Evolutionary conservation across 2,888 invertebrate genomes (phyloP).

Genomic region (Phortica okadai): DNA sequence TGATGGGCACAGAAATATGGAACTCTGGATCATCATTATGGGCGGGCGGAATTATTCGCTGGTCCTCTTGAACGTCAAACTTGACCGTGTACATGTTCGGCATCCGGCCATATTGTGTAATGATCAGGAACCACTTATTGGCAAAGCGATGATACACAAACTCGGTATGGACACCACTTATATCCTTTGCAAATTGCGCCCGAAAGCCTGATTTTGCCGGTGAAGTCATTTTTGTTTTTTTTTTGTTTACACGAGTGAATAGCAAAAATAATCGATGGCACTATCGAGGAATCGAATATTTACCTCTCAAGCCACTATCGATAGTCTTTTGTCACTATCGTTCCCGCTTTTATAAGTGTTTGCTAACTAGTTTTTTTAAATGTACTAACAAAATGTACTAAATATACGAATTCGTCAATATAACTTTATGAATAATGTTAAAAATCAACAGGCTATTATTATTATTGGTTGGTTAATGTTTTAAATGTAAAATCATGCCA

Average conservation of each 20-base stretch:
- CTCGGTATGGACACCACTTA: constrained; percentile 67
- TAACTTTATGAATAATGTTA: too few species aligned
- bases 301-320: too few species aligned
- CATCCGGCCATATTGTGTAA: constrained; percentile 72
- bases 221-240: not conserved
- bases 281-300: too few species aligned
- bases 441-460: too few species aligned
- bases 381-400: too few species aligned
- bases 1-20: constrained; percentile 66
- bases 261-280: not conserved
- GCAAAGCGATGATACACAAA: constrained; percentile 71
- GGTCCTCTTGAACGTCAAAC: constrained; percentile 65
- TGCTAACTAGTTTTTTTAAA: too few species aligned
- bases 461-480: too few species aligned
- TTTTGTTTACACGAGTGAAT: not conserved
- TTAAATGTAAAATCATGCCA: too few species aligned
- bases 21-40: constrained; percentile 58
- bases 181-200: constrained; percentile 60
- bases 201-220: constrained; percentile 58
- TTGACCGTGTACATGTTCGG: constrained; percentile 69
- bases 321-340: too few species aligned
- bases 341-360: too few species aligned
- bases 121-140: constrained; percentile 71
- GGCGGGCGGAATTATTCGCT: constrained; percentile 46
- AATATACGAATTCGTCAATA: too few species aligned